phyloP scores from a whole-genome alignment of 2,888 invertebrate species.

The Sepiola atlantica region DNA sequence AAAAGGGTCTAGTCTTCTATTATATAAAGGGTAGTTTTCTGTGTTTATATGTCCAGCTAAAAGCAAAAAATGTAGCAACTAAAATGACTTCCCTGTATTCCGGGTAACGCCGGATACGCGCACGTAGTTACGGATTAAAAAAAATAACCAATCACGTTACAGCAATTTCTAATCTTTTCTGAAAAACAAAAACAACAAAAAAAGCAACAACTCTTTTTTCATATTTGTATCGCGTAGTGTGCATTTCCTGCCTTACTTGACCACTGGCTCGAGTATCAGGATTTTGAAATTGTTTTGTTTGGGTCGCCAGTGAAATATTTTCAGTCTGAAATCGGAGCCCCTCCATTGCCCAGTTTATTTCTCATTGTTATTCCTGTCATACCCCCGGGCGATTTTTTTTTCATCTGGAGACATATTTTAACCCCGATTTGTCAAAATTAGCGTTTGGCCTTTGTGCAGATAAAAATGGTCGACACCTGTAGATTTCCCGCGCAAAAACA shows the following conservation, averaged over 20 bases:
- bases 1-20: no score
- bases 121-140: no score
- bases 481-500: not conserved
- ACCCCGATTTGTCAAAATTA: conserved; percentile 16
- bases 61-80: no score
- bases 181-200: not conserved
- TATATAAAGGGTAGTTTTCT: no score
- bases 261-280: not conserved
- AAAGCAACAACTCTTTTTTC: not conserved
- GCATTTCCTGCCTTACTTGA: not conserved
- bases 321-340: not conserved
- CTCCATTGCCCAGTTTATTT: not conserved
- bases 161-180: not conserved
- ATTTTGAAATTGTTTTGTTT: not conserved
- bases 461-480: not conserved
- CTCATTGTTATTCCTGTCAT: not conserved
- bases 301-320: not conserved
- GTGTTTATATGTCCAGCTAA: no score
- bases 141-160: no score
- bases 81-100: no score
- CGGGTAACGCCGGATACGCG: no score
- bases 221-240: not conserved
- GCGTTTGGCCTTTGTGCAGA: not conserved
- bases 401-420: not conserved
- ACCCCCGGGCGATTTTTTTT: not conserved